Evolutionary conservation across 1,140 invertebrate species (phyloP).

Genomic region (Mercenaria mercenaria): DNA sequence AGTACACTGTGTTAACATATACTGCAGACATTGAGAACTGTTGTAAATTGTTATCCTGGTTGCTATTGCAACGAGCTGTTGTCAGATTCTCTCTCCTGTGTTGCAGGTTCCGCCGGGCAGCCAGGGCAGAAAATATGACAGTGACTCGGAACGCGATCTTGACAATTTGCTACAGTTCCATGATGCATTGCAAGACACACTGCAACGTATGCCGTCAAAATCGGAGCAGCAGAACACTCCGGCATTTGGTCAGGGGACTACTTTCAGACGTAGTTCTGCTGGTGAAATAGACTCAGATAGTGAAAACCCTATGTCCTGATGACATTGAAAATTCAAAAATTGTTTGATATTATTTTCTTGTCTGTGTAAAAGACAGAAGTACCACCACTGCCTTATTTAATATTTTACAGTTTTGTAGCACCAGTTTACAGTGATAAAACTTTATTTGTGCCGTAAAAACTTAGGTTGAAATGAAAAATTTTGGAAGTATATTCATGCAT

Average conservation of each 20-base stretch:
- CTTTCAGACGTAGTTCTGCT: not conserved
- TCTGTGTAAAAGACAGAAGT: too few relatives aligned
- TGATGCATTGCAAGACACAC: conserved; percentile 55
- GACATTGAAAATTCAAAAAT: too few relatives aligned
- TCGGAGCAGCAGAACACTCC: not conserved
- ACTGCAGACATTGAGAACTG: too few relatives aligned
- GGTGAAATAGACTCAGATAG: conserved; percentile 15
- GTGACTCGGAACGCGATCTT: conserved; percentile 40
- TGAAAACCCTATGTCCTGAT: not conserved
- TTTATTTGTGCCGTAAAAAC: too few relatives aligned
- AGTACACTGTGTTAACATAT: too few relatives aligned
- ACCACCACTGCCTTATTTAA: too few relatives aligned
- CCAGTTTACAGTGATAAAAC: too few relatives aligned
- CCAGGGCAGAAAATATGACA: conserved; percentile 54
- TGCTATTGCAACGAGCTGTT: not conserved
- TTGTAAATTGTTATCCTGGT: not conserved
- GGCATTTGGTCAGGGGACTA: not conserved
- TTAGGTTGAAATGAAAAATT: too few relatives aligned
- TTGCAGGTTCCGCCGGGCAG: conserved; percentile 45
- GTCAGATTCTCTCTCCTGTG: conserved; percentile 64
- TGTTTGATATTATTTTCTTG: not conserved
- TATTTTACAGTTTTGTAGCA: too few relatives aligned
- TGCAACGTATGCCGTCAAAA: not conserved
- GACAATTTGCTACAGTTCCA: conserved; percentile 60
- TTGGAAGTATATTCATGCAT: too few relatives aligned